Evolutionary conservation across 2,797 vertebrate genomes (phyloP).

Genomic region (Tenualosa thibaudeaui): DNA sequence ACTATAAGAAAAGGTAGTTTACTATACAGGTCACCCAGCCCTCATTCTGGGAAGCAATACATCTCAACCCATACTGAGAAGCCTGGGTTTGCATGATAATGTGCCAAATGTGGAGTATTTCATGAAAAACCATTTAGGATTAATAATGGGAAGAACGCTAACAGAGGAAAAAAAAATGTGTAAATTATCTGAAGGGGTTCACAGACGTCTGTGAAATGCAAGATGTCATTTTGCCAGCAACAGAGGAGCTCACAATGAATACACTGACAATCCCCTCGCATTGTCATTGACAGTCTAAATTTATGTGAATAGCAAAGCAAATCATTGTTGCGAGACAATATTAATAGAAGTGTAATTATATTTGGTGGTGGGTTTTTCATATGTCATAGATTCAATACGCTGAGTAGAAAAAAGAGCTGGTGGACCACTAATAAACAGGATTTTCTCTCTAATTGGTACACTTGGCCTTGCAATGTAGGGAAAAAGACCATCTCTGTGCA

Average conservation of each 20-base stretch:
- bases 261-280: conserved; percentile 63
- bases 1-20: background rate
- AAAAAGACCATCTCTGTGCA: conserved; percentile 20
- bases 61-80: conserved; percentile 23
- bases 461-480: conserved; percentile 17
- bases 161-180: conserved; percentile 75
- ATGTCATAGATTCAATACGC: conserved; percentile 70
- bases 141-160: conserved; percentile 74
- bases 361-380: conserved; percentile 63
- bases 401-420: conserved; percentile 75
- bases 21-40: conserved; percentile 1
- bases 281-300: conserved; percentile 74
- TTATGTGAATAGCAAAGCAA: conserved; percentile 69
- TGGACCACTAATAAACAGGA: conserved; percentile 78
- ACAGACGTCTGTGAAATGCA: conserved; percentile 72
- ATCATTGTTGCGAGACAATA: conserved; percentile 76
- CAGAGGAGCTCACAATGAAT: conserved; percentile 74
- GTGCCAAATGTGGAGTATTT: conserved; percentile 64
- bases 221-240: conserved; percentile 72
- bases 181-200: conserved; percentile 74
- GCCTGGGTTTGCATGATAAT: conserved; percentile 78
- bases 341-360: conserved; percentile 80
- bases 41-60: background rate
- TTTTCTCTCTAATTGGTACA: conserved; percentile 73
- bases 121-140: conserved; percentile 73